Evolutionary conservation across 2,113 vertebrate species (phyloP).

Genomic region (Daboia siamensis): DNA sequence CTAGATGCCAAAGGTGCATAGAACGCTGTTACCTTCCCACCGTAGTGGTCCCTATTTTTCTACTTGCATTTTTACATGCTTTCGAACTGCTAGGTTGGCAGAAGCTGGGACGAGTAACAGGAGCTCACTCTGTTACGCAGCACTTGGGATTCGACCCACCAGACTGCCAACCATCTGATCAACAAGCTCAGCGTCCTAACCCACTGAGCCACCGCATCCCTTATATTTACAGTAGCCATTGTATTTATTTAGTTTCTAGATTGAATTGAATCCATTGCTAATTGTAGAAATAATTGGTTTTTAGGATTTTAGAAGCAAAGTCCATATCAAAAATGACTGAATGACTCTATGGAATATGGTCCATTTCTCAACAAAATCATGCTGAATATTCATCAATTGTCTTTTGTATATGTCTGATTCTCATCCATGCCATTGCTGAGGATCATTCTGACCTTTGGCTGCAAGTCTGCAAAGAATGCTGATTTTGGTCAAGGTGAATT

Average conservation of each 20-base stretch:
- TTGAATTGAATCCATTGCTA: background rate
- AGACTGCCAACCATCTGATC: too few relatives aligned
- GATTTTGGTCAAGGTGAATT: conserved; percentile 6
- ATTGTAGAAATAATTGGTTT: background rate
- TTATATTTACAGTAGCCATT: background rate
- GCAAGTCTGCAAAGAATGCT: conserved; percentile 10
- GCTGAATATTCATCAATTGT: background rate
- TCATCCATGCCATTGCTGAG: background rate
- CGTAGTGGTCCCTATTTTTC: too few relatives aligned
- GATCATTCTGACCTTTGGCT: conserved; percentile 11
- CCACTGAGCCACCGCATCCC: too few relatives aligned
- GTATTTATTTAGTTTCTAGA: background rate
- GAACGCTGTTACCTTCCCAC: too few relatives aligned
- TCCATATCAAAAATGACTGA: background rate
- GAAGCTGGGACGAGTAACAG: too few relatives aligned
- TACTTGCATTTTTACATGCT: too few relatives aligned
- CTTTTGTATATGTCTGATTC: conserved; percentile 41
- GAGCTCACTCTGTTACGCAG: too few relatives aligned
- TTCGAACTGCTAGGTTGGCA: too few relatives aligned
- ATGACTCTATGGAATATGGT: background rate
- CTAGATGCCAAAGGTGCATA: too few relatives aligned
- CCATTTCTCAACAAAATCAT: background rate
- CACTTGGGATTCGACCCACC: too few relatives aligned
- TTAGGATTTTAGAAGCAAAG: background rate
- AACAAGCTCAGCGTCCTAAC: too few relatives aligned